A percentile compares a stretch with the other conserved stretches of the same genome.
phyloP scores from a whole-genome alignment of 2,113 vertebrate genomes.

The Protomyctophum bolini region DNA sequence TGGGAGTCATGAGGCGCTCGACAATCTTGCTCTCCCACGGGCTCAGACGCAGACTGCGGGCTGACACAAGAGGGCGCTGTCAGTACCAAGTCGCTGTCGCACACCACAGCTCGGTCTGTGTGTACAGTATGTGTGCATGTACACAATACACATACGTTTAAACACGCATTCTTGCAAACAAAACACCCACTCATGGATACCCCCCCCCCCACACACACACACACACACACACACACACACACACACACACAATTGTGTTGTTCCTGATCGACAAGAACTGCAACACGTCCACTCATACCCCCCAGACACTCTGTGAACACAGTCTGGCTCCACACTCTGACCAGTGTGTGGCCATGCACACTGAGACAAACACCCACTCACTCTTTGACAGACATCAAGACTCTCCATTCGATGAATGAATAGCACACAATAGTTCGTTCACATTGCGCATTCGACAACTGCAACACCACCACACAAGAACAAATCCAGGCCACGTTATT shows the following conservation, averaged over 20 bases:
- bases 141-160: neutral
- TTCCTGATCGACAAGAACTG: neutral
- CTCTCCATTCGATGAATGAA: neutral
- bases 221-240: constrained; percentile 7
- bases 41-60: constrained; percentile 93
- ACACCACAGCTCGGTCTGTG: constrained; percentile 4
- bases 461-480: constrained; percentile 16
- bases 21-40: constrained; percentile 97
- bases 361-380: constrained; percentile 10
- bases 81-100: constrained; percentile 18
- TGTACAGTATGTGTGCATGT: neutral
- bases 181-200: neutral
- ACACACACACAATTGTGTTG: neutral
- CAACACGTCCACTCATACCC: neutral
- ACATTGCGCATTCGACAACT: neutral
- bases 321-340: constrained; percentile 17
- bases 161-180: too few species aligned
- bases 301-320: neutral
- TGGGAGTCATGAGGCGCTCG: constrained; percentile 96
- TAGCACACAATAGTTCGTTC: constrained; percentile 2
- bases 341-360: constrained; percentile 5
- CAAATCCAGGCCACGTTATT: constrained; percentile 11
- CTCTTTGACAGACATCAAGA: neutral
- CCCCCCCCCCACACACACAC: constrained; percentile 1
- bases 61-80: constrained; percentile 76